Base-by-base conservation (phyloP, 2,888 invertebrate genomes). In the Nysson spinosus region DNA sequence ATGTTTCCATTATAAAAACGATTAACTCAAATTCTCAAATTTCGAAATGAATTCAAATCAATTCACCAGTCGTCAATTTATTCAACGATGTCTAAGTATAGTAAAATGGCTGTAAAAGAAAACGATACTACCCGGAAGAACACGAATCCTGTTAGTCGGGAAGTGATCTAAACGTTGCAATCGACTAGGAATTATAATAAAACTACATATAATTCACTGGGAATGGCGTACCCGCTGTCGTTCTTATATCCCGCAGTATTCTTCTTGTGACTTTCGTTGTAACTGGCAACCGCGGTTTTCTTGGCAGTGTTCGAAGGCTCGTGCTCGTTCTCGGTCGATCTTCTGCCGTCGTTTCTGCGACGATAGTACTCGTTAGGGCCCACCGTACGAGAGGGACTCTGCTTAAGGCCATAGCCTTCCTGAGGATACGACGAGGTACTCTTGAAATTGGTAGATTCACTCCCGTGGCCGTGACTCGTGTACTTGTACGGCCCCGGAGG, bases 221-320 rank as follows among this genome's bases (percentile, higher is more conserved):
- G 30, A 26, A 28, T 37, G 14, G 35, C 62, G 24, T 60, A 87
- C 87, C 87, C 87, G 80, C 87, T 87, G 78, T 87, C 87, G 75
- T 87, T 87, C 69, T 87, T 87, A 69, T 87, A 87, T 22, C 86
- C 83, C 55, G 85, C 78, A 76, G 85, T 83, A 82, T 87, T 86
- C 75, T 86, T 86, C 74, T 85, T 86, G 83, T 84, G 82, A 66
- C 80, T 75, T 52, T 85, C 84, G 82, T 82, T 85, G 83, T 85
- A 85, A 80, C 78, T 72, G 81, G 84, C 68, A 81, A 76, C 69
- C 67, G 81, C 65, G 79, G 69, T 58, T 51, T 82, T 83, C 73
- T 82, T 84, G 58, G 63, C 64, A 52, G 63, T 68, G 56, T 71
- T 79, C 62, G 73, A 74, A 63, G 69, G 52, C 61, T 79, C 76